Evolutionary conservation across 2,797 vertebrate species (phyloP).

Genomic region (Sphenopsis melanotis): DNA sequence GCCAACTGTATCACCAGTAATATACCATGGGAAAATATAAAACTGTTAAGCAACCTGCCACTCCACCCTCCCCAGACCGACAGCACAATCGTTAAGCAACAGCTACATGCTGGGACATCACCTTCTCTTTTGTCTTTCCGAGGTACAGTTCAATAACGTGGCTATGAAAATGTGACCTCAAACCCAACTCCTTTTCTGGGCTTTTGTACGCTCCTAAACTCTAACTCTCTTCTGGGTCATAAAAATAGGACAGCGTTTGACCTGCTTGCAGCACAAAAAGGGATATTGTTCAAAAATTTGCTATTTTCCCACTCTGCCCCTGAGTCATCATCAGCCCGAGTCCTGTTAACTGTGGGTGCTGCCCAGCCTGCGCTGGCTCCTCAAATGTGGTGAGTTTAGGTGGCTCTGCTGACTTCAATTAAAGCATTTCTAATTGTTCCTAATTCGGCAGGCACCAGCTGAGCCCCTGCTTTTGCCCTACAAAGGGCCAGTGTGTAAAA

Average conservation of each 20-base stretch:
- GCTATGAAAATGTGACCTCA: slow-evolving; percentile 45
- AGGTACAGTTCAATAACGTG: slow-evolving; percentile 44
- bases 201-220: slow-evolving; percentile 27
- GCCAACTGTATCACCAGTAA: slow-evolving; percentile 66
- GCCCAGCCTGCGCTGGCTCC: background rate
- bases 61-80: slow-evolving; percentile 70
- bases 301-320: slow-evolving; percentile 20
- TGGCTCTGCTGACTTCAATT: background rate
- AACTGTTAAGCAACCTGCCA: slow-evolving; percentile 73
- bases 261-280: slow-evolving; percentile 64
- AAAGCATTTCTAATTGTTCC: slow-evolving; percentile 38
- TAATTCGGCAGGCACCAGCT: background rate
- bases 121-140: slow-evolving; percentile 65
- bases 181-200: slow-evolving; percentile 19
- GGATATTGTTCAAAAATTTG: slow-evolving; percentile 63
- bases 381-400: background rate
- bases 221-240: background rate
- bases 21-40: slow-evolving; percentile 78
- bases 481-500: background rate
- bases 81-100: slow-evolving; percentile 71
- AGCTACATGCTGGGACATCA: slow-evolving; percentile 70
- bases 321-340: slow-evolving; percentile 58
- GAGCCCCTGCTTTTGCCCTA: background rate
- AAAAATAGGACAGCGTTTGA: slow-evolving; percentile 63
- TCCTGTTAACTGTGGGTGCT: slow-evolving; percentile 40